Conservation (phyloP, 30 jellyfish, hydroid and myxozoan species). For the Pseudorhiza aurosa region DNA sequence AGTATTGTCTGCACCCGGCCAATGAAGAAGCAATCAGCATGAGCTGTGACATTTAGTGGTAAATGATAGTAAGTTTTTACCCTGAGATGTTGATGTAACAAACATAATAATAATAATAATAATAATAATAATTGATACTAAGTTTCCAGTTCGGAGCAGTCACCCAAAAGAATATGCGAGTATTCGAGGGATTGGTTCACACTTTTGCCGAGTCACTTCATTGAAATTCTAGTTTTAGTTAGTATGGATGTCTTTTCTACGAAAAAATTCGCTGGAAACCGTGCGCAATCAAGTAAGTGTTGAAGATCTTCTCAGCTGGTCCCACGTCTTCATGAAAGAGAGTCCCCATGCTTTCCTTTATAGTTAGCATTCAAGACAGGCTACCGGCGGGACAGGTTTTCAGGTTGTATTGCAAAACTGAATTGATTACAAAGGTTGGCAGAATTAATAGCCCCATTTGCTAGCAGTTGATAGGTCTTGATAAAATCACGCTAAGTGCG, state of each 20-base stretch:
- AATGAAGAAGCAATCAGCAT: too few species aligned
- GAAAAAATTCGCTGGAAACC: not conserved
- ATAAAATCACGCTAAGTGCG: too few species aligned
- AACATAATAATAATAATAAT: conserved; percentile 3
- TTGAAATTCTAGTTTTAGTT: conserved; percentile 1
- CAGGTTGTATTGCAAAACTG: too few species aligned
- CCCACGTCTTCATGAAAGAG: not conserved
- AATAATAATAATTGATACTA: not conserved
- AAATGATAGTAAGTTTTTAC: too few species aligned
- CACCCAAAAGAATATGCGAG: not conserved
- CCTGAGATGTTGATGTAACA: too few species aligned
- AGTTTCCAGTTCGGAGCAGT: not conserved
- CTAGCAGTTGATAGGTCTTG: too few species aligned
- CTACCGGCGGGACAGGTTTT: too few species aligned
- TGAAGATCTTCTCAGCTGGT: not conserved
- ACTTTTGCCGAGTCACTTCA: not conserved
- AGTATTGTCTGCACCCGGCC: too few species aligned
- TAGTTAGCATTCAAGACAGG: not conserved
- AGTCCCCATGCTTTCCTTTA: not conserved
- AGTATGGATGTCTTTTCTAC: conserved; percentile 1
- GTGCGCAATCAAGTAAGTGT: not conserved
- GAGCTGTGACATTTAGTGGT: too few species aligned
- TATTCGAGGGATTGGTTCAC: conserved; percentile 6
- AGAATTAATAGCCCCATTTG: too few species aligned
- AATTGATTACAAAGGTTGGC: too few species aligned